phyloP scores from a whole-genome alignment of 2,888 invertebrate genomes.

The Phyto melanocephala region DNA sequence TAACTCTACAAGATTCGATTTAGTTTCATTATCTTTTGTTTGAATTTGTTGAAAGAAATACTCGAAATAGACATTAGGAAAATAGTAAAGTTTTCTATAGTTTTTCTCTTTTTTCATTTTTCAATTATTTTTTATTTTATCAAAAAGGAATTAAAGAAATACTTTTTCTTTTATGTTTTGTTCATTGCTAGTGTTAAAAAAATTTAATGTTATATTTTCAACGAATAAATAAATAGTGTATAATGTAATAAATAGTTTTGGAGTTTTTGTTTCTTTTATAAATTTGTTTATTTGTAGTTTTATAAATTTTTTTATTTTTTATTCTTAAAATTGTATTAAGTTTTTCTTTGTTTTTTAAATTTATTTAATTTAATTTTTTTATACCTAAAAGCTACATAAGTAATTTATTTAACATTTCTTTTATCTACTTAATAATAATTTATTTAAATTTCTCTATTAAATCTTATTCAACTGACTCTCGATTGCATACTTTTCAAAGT shows the following conservation, averaged over 20 bases:
- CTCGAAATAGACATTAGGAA: slow-evolving; percentile 27
- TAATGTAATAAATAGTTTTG: too few species aligned
- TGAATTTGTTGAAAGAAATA: slow-evolving; percentile 20
- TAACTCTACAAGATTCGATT: slow-evolving; percentile 59
- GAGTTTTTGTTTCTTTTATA: too few species aligned
- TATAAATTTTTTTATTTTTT: slow-evolving; percentile 3
- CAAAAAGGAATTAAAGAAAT: slow-evolving; percentile 13
- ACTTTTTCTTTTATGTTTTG: too few species aligned
- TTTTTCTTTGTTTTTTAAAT: slow-evolving; percentile 45
- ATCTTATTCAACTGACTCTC: not conserved
- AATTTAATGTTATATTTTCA: slow-evolving; percentile 57
- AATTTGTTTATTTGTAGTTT: slow-evolving; percentile 9
- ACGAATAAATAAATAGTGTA: slow-evolving; percentile 68
- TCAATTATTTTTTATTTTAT: not conserved
- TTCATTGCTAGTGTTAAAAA: slow-evolving; percentile 3
- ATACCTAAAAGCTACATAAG: slow-evolving; percentile 44
- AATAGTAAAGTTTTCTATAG: slow-evolving; percentile 27
- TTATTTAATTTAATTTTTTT: slow-evolving; percentile 43
- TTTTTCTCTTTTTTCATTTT: not conserved
- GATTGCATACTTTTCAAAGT: not conserved
- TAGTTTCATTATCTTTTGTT: too few species aligned
- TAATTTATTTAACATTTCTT: slow-evolving; percentile 44
- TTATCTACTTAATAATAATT: slow-evolving; percentile 8
- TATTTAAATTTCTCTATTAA: not conserved
- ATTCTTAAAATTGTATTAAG: slow-evolving; percentile 13